Conservation (phyloP, 2,113 vertebrate species). For the Carassius gibelio region DNA sequence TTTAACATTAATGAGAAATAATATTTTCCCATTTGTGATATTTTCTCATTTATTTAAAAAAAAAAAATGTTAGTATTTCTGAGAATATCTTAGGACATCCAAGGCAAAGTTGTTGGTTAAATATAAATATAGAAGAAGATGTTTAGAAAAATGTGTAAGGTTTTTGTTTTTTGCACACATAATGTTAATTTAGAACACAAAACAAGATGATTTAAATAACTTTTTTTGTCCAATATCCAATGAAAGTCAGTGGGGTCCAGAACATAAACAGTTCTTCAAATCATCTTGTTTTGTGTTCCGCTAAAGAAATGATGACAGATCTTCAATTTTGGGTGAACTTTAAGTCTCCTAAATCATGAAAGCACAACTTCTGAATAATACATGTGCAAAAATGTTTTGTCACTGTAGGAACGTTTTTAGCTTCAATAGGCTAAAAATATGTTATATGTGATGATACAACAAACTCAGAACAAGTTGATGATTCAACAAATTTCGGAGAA, state of each 20-base stretch:
- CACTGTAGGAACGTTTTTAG: too few relatives aligned
- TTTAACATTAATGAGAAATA: too few relatives aligned
- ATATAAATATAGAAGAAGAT: background rate
- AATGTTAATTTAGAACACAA: too few relatives aligned
- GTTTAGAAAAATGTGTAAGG: background rate
- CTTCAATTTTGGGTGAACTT: background rate
- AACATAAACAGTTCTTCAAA: background rate
- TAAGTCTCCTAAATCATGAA: background rate
- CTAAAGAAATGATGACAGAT: too few relatives aligned
- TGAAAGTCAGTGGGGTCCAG: background rate
- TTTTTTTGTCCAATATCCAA: too few relatives aligned
- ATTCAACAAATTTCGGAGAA: background rate
- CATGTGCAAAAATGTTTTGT: too few relatives aligned
- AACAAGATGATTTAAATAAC: too few relatives aligned
- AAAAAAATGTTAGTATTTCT: background rate
- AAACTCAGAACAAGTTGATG: background rate
- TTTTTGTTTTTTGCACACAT: background rate
- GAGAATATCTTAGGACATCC: background rate
- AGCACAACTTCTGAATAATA: background rate
- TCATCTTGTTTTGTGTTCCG: background rate
- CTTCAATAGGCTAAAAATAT: background rate
- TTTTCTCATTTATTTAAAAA: too few relatives aligned
- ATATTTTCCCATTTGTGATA: too few relatives aligned
- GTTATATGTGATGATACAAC: background rate
- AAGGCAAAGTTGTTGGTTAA: background rate